Base-by-base conservation (phyloP, 2,888 invertebrate genomes). In the Beris chalybata region DNA sequence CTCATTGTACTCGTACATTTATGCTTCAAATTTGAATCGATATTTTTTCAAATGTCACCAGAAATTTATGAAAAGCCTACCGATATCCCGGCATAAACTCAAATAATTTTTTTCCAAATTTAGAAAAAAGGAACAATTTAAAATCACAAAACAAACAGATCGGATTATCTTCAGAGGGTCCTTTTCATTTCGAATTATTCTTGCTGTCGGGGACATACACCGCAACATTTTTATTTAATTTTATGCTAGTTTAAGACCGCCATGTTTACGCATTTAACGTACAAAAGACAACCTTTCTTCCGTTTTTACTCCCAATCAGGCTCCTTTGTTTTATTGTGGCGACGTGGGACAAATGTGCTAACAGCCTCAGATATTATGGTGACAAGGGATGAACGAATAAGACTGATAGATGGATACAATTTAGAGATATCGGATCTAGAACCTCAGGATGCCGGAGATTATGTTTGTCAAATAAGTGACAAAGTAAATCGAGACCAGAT, bases 291-390 rank as follows among this genome's bases (percentile, higher is more conserved):
- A 38, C 5, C 9, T 38, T 9, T 5, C 38, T 38, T 47, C 12
- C 47, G 7, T 13, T 15, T 47, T 47, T 15, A 56, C n/a, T 38
- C n/a, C 44, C n/a, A 12, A 12, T n/a, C 55, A 89, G 89, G 88
- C 11, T 85, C 85, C 32, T 83, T 86, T 73, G 87, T 89, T 67
- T 79, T 89, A 69, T 82, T 89, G 65, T 89, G 89, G 89, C 81
- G 89, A 70, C 82, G 89, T 56, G 89, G 89, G 9, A 84, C 85
- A n/a, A 86, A 88, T 11, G 89, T 89, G 22, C 82, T 89, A 71
- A 87, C 89, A n/a, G 89, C 89, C 0, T 86, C 87, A 55, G 86
- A 86, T 71, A 84, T 89, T 52, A 89, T 89, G 86, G 89, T 89
- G 73, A 88, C 87, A 63, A 80, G 87, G 61, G 89, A 89, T 76